Evolutionary conservation across 2,797 vertebrate genomes (phyloP).

Genomic region (Hydrocynus forskahlii): DNA sequence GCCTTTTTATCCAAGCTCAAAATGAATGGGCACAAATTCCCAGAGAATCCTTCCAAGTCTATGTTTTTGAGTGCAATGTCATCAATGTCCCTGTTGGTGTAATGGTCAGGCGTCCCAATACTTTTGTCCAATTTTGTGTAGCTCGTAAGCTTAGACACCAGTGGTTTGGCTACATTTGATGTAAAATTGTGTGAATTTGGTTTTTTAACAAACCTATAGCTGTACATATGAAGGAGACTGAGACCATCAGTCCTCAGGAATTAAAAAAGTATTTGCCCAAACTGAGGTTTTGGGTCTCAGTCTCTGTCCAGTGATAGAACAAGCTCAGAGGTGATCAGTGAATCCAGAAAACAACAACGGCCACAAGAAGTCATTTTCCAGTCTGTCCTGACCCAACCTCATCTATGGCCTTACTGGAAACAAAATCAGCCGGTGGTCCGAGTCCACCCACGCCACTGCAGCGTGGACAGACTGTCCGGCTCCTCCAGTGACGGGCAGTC

Average conservation of each 20-base stretch:
- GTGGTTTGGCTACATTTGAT: too few relatives aligned
- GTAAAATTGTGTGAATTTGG: background rate
- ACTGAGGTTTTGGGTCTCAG: background rate
- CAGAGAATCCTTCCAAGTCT: too few relatives aligned
- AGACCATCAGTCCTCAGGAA: background rate
- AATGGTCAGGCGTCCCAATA: too few relatives aligned
- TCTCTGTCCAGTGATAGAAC: background rate
- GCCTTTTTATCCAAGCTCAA: too few relatives aligned
- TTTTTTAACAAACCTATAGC: background rate
- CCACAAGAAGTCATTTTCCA: background rate
- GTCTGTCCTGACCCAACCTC: conserved; percentile 33
- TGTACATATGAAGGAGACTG: background rate
- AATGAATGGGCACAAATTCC: too few relatives aligned
- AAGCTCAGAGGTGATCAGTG: background rate
- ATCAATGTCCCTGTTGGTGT: too few relatives aligned
- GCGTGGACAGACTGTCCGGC: conserved; percentile 47
- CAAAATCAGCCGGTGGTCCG: conserved; percentile 40
- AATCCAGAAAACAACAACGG: background rate
- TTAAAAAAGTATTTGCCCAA: background rate
- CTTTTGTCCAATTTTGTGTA: too few relatives aligned
- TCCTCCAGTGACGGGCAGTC: conserved; percentile 66
- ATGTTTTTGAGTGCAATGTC: too few relatives aligned
- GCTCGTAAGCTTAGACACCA: too few relatives aligned
- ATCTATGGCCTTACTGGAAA: conserved; percentile 47
- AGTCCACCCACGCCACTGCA: conserved; percentile 51